Base-by-base conservation (phyloP, 2,797 vertebrate genomes). In the Psittacula echo region DNA sequence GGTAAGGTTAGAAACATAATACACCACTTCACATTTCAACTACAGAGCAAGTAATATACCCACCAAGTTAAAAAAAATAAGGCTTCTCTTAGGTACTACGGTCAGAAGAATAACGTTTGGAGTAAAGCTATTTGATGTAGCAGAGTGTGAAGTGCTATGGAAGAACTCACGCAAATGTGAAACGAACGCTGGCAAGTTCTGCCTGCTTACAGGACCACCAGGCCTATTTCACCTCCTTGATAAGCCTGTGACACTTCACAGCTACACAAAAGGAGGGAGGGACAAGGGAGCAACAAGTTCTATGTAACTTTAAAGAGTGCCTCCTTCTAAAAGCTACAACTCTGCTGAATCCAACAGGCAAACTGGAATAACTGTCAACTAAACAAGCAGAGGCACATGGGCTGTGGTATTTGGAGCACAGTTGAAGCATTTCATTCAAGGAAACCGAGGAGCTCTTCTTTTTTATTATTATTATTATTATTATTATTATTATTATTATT, bases 331-430 rank as follows among this genome's bases (percentile, higher is more conserved):
- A 88, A 85, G 66, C 30, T 88, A 24, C 39, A 53, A 17, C 16
- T 32, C 70, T 66, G 37, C 39, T 20, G 64, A 74, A 79, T 34
- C 41, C 72, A 93, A 80, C 48, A 61, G 22, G 65, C 48, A 77
- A 95, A 96, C 94, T 72, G 76, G 94, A 95, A 89, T 68, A 96
- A 94, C 89, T 78, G 73, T 89, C 93, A 85, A 70, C 11, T 70
- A 39, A 72, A 89, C 89, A 92, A 72, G 79, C 79, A 91, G 79
- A 80, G 85, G 66, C 90, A 87, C 51, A 83, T 23, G 67, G 54
- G 42, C 66, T 67, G 32, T 26, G 65, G 53, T 62, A 85, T 58
- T 1, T 44, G 34, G 41, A 89, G 58, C 1, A 1, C 48, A 74
- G 60, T 0, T 74, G 50, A 94, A 82, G 71, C 61, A 62, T 39